Percentiles rank a stretch among this genome's conserved stretches.
phyloP scores from a whole-genome alignment of 2,797 vertebrate species.

The Trematomus bernacchii region DNA sequence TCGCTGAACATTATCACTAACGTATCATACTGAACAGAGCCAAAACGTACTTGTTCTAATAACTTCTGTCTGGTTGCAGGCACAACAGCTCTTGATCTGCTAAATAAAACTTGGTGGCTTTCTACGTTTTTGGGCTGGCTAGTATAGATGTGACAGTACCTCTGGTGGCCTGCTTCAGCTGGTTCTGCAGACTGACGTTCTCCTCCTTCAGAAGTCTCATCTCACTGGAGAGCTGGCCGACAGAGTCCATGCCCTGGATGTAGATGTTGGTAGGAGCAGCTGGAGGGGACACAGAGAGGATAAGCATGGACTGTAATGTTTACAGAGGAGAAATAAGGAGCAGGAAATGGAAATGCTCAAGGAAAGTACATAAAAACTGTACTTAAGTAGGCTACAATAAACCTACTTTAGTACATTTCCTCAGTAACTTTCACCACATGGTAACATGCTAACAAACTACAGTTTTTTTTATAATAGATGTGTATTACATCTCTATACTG shows the following conservation, averaged over 20 bases:
- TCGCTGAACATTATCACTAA: too few relatives aligned
- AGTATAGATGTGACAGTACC: constrained; percentile 69
- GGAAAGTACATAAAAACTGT: too few relatives aligned
- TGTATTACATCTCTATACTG: not conserved
- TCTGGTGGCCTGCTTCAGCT: constrained; percentile 81
- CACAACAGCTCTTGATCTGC: not conserved
- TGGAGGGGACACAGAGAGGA: constrained; percentile 39
- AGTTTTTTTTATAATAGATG: too few relatives aligned
- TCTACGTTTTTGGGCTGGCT: not conserved
- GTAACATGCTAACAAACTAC: not conserved
- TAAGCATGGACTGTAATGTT: not conserved
- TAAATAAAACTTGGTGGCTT: not conserved
- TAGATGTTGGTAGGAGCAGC: constrained; percentile 86
- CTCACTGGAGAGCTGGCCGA: constrained; percentile 84
- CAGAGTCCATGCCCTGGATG: constrained; percentile 85
- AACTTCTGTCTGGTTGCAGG: too few relatives aligned
- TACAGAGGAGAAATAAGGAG: too few relatives aligned
- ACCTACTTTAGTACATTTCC: too few relatives aligned
- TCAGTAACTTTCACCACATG: not conserved
- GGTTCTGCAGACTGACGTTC: constrained; percentile 84
- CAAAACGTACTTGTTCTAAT: not conserved
- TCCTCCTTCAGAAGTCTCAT: constrained; percentile 88
- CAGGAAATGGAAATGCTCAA: too few relatives aligned
- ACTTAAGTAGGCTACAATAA: too few relatives aligned
- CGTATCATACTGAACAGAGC: too few relatives aligned